These are phyloP conservation scores for Drosophila virilis DNA, from an alignment of 1,140 invertebrate species.

Conservation along the genomic window DNA sequence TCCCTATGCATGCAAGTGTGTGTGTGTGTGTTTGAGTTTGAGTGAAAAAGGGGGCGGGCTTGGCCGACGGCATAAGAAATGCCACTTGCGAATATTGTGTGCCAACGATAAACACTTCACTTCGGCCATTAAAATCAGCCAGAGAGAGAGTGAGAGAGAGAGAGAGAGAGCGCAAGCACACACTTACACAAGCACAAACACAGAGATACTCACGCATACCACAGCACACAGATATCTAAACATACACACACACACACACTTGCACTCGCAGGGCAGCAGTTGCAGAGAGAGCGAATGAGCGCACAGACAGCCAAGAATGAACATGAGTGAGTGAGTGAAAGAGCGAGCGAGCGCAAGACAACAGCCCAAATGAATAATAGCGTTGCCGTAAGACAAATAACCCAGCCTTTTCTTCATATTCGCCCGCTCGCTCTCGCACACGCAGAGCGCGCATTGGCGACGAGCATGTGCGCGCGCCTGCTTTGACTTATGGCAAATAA, in stretches of 20 bases:
- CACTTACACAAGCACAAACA: conserved; percentile 31
- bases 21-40: conserved; percentile 35
- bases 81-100: conserved; percentile 83
- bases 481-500: conserved; percentile 81
- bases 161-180: conserved; percentile 25
- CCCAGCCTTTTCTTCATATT: conserved; percentile 75
- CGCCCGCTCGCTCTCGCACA: conserved; percentile 47
- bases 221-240: conserved; percentile 16
- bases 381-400: conserved; percentile 83
- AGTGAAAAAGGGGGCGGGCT: conserved; percentile 74
- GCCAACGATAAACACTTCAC: conserved; percentile 84
- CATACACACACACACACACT: conserved; percentile 26
- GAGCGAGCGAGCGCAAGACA: conserved; percentile 45
- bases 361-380: conserved; percentile 81
- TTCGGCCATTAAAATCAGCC: conserved; percentile 84
- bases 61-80: conserved; percentile 76
- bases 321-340: conserved; percentile 42
- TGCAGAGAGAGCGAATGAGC: conserved; percentile 61
- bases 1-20: conserved; percentile 17
- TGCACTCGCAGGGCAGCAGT: conserved; percentile 17
- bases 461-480: conserved; percentile 71
- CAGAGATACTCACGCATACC: conserved; percentile 21
- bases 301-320: conserved; percentile 31
- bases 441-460: conserved; percentile 20
- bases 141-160: conserved; percentile 52